Percentiles rank a stretch among this genome's conserved stretches.
These are phyloP conservation scores for Bufo gargarizans DNA, from an alignment of 2,113 vertebrate genomes.

Conservation along the genomic window DNA sequence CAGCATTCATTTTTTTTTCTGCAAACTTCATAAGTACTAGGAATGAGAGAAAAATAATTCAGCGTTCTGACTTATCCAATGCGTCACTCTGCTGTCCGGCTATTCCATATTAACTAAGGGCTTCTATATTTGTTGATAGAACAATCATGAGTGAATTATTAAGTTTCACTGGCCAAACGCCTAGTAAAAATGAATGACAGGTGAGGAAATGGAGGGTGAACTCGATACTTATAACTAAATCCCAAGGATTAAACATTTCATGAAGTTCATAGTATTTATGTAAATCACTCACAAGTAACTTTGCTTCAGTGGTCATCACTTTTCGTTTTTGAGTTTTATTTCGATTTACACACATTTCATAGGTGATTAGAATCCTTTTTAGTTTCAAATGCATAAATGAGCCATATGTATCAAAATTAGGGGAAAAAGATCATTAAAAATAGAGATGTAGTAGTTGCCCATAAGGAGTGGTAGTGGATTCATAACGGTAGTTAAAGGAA, in stretches of 20 bases:
- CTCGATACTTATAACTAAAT: conserved; percentile 14
- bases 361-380: not conserved
- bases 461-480: too few species aligned
- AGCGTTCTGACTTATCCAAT: not conserved
- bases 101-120: not conserved
- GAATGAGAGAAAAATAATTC: not conserved
- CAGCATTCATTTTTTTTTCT: not conserved
- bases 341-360: not conserved
- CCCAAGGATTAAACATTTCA: not conserved
- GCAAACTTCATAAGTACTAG: not conserved
- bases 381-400: too few species aligned
- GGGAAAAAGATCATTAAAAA: not conserved
- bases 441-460: not conserved
- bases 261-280: not conserved
- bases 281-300: not conserved
- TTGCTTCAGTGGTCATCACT: not conserved
- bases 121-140: not conserved
- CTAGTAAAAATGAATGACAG: conserved; percentile 30
- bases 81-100: not conserved
- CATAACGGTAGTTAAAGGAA: too few species aligned
- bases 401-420: too few species aligned
- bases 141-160: not conserved
- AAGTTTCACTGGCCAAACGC: conserved; percentile 8
- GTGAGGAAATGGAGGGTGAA: conserved; percentile 30
- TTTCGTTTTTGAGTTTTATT: not conserved